phyloP scores from a whole-genome alignment of 2,888 invertebrate genomes.

The Mythimna impura region DNA sequence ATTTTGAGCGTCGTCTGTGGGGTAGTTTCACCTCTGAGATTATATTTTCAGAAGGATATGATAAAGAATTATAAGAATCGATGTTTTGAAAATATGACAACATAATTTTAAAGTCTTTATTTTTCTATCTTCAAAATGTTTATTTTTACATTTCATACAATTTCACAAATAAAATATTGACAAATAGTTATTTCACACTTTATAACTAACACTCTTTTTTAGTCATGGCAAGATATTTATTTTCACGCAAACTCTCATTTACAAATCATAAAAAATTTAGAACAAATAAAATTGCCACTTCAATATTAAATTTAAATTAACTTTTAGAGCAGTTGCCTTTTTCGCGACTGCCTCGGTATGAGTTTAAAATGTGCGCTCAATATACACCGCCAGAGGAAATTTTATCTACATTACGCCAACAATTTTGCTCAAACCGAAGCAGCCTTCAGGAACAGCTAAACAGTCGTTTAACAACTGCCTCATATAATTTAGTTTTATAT shows the following conservation, averaged over 20 bases:
- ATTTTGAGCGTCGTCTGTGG: too few relatives aligned
- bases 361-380: constrained; percentile 7
- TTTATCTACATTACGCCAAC: constrained; percentile 13
- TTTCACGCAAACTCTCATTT: constrained; percentile 26
- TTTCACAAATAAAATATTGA: constrained; percentile 68
- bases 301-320: constrained; percentile 28
- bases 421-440: constrained; percentile 25
- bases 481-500: constrained; percentile 49
- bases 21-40: too few relatives aligned
- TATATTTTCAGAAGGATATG: too few relatives aligned
- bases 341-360: constrained; percentile 26
- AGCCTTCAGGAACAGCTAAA: constrained; percentile 35
- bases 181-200: constrained; percentile 49
- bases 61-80: neutral
- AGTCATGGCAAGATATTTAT: constrained; percentile 33
- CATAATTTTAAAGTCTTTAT: constrained; percentile 73
- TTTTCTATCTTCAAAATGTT: constrained; percentile 71
- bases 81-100: neutral
- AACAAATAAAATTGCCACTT: constrained; percentile 31
- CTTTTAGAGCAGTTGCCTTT: constrained; percentile 26
- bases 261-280: constrained; percentile 32
- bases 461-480: constrained; percentile 65
- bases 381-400: neutral
- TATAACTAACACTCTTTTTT: constrained; percentile 47
- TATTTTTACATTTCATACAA: constrained; percentile 77